Evolutionary conservation across 2,888 invertebrate genomes (phyloP).

Genomic region (Euspilapteryx auroguttella): DNA sequence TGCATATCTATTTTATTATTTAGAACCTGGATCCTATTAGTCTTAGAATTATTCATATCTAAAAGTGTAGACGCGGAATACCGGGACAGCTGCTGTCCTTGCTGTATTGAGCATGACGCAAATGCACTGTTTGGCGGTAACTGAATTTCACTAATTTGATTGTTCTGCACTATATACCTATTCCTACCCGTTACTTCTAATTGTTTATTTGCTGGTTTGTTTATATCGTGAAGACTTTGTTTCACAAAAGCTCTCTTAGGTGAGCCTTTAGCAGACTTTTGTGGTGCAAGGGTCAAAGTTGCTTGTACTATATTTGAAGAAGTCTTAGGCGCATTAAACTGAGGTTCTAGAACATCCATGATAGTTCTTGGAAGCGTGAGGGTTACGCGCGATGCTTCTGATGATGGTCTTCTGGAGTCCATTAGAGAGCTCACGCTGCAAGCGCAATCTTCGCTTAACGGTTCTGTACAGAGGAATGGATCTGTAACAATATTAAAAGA

Average conservation of each 20-base stretch:
- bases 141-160: slow-evolving; percentile 55
- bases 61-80: slow-evolving; percentile 64
- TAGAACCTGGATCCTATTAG: slow-evolving; percentile 21
- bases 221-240: slow-evolving; percentile 40
- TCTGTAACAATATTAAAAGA: slow-evolving; percentile 26
- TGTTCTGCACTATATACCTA: slow-evolving; percentile 54
- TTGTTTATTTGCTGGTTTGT: slow-evolving; percentile 42
- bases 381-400: slow-evolving; percentile 59
- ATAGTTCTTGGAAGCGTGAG: slow-evolving; percentile 54
- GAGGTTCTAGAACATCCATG: slow-evolving; percentile 59
- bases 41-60: slow-evolving; percentile 30
- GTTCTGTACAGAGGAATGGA: slow-evolving; percentile 57
- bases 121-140: slow-evolving; percentile 42
- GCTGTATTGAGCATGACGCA: slow-evolving; percentile 41
- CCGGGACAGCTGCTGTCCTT: slow-evolving; percentile 53
- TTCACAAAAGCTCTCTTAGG: slow-evolving; percentile 48
- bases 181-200: slow-evolving; percentile 49
- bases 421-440: slow-evolving; percentile 68
- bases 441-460: slow-evolving; percentile 65
- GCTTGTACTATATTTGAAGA: slow-evolving; percentile 61
- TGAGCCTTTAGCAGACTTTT: slow-evolving; percentile 44
- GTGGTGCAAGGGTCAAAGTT: slow-evolving; percentile 65
- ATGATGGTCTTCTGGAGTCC: slow-evolving; percentile 63
- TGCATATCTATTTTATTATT: slow-evolving; percentile 28
- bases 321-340: slow-evolving; percentile 53